Base-by-base conservation (phyloP, 1,140 invertebrate species). In the Bradynema listronoti region DNA sequence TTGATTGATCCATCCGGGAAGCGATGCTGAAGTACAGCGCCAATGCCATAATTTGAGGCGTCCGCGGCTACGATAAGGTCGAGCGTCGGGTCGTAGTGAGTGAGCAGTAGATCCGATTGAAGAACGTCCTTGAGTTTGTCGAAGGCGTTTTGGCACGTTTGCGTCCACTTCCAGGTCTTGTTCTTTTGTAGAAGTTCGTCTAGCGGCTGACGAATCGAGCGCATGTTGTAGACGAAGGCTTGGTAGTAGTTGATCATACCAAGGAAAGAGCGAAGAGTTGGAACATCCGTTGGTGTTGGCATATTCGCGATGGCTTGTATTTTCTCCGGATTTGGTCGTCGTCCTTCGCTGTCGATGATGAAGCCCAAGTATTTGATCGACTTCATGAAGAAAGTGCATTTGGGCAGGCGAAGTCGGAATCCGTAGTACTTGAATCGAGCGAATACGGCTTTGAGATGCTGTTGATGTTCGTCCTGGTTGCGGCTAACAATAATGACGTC, bases 31-130 rank as follows among this genome's bases (percentile, higher is more conserved):
- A 70, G 50, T 1, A 66, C 62, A 1, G 66, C 71, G n/a, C 71
- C 69, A 51, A 71, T 73, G 11, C 71, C 69, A 16, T 73, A 41
- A n/a, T 71, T 47, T 6, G 68, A 73, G 0, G 69, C 69, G 43
- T 73, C 69, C 1, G 70, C 67, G 3, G 70, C 65, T 1, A 71
- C 60, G 11, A 71, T 43, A 11, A 71, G 60, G 5, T 27, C 46
- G 4, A 67, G 22, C 1, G 9, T 5, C 0, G 71, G 67, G 22
- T 73, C 34, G 33, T 46, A 73, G 30, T 72, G 68, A 4, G 56
- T 56, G 1, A 69, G 58, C 22, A 62, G 34, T 1, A 69, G 30
- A 9, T 71, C 62, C 1, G 66, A 66, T 1, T 27, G 4, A 14
- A 71, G 46, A 4, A 73, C 36, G 11, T 71, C 25, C 43, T 70